Evolutionary conservation across 1,140 invertebrate species (phyloP).

Genomic region (Magallana angulata): DNA sequence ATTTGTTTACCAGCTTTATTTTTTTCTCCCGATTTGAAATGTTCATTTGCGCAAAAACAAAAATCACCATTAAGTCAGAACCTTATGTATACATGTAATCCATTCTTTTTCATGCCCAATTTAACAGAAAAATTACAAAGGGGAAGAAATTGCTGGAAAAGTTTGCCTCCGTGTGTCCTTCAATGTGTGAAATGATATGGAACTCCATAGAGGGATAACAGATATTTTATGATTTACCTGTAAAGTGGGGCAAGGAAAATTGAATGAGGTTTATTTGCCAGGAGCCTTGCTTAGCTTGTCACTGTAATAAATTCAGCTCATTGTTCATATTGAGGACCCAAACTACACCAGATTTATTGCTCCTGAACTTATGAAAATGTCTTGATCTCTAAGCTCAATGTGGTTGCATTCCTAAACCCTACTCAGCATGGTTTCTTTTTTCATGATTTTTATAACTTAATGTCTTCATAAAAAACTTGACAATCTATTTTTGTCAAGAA

Average conservation of each 20-base stretch:
- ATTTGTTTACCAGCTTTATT: too few species aligned
- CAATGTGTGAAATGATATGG: not conserved
- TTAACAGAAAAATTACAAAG: too few species aligned
- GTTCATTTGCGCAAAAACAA: too few species aligned
- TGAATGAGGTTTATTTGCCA: not conserved
- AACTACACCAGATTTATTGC: not conserved
- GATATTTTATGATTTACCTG: not conserved
- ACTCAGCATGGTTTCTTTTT: too few species aligned
- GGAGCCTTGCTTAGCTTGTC: not conserved
- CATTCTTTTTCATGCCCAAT: too few species aligned
- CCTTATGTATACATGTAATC: too few species aligned
- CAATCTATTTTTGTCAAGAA: too few species aligned
- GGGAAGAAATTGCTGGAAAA: not conserved
- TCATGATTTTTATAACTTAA: too few species aligned
- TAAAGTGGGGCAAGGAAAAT: conserved; percentile 2
- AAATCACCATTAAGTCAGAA: too few species aligned
- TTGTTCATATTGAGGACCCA: not conserved
- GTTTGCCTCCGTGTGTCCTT: not conserved
- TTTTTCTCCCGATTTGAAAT: too few species aligned
- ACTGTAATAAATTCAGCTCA: conserved; percentile 1
- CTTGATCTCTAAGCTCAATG: not conserved
- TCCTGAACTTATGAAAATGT: not conserved
- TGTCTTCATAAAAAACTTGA: too few species aligned
- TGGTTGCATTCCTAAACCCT: too few species aligned
- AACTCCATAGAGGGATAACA: not conserved